These are phyloP conservation scores for Chrysotoxum bicinctum DNA, from an alignment of 2,888 invertebrate genomes.

Conservation along the genomic window DNA sequence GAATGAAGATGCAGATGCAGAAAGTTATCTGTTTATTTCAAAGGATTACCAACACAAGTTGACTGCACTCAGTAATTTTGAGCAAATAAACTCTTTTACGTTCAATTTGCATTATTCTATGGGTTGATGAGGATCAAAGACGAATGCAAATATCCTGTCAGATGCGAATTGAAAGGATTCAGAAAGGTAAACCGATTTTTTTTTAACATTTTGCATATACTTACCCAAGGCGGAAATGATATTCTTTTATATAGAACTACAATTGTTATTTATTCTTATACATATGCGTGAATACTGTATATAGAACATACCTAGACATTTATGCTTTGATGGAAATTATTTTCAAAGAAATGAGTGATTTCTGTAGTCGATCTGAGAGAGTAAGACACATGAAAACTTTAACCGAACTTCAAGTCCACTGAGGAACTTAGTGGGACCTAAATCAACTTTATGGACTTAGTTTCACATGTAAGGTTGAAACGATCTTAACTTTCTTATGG, in stretches of 20 bases:
- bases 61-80: not conserved
- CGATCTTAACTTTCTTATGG: too few species aligned
- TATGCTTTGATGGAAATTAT: too few species aligned
- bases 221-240: not conserved
- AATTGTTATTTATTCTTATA: too few species aligned
- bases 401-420: too few species aligned
- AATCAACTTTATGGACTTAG: too few species aligned
- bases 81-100: constrained; percentile 13
- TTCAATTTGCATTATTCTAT: constrained; percentile 14
- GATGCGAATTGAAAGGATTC: constrained; percentile 47
- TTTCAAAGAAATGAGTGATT: too few species aligned
- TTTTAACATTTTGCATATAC: not conserved
- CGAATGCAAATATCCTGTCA: constrained; percentile 64
- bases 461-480: too few species aligned
- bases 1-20: not conserved
- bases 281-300: too few species aligned
- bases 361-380: too few species aligned
- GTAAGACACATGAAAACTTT: too few species aligned
- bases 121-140: constrained; percentile 5
- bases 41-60: not conserved
- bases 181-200: constrained; percentile 24
- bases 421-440: too few species aligned
- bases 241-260: not conserved
- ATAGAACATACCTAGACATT: too few species aligned
- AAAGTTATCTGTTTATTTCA: not conserved